Percentiles rank a stretch among this genome's conserved stretches.
Evolutionary conservation across 2,113 vertebrate species (phyloP).

Genomic region (Chaetura pelagica): DNA sequence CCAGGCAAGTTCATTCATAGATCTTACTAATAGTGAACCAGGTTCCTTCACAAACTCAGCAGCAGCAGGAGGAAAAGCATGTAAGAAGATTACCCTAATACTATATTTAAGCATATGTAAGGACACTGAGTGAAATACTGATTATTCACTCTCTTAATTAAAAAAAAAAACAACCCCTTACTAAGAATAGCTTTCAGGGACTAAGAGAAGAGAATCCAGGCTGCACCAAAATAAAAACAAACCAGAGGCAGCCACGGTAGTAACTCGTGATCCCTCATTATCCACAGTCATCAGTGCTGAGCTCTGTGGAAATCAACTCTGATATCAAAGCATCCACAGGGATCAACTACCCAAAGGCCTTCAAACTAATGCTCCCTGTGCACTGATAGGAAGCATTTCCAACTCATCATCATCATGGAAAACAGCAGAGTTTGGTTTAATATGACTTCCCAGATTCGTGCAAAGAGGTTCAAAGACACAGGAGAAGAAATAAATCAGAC

Average conservation of each 20-base stretch:
- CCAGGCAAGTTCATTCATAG: conserved; percentile 15
- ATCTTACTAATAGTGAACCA: neutral
- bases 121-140: conserved; percentile 46
- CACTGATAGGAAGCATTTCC: neutral
- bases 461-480: neutral
- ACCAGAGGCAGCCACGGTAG: neutral
- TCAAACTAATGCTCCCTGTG: neutral
- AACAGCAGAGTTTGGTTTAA: neutral
- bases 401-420: neutral
- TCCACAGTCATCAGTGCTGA: neutral
- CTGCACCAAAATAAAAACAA: neutral
- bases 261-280: neutral
- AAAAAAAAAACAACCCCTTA: neutral
- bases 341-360: neutral
- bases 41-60: neutral
- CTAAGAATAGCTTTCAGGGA: conserved; percentile 50
- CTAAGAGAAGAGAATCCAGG: conserved; percentile 41
- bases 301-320: neutral
- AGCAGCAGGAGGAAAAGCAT: conserved; percentile 47
- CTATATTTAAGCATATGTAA: conserved; percentile 70
- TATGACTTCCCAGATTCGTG: neutral
- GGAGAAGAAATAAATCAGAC: neutral
- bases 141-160: conserved; percentile 40
- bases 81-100: conserved; percentile 63
- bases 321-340: neutral